Evolutionary conservation across 2,888 invertebrate genomes (phyloP).

Genomic region (Habrosyne pyritoides): DNA sequence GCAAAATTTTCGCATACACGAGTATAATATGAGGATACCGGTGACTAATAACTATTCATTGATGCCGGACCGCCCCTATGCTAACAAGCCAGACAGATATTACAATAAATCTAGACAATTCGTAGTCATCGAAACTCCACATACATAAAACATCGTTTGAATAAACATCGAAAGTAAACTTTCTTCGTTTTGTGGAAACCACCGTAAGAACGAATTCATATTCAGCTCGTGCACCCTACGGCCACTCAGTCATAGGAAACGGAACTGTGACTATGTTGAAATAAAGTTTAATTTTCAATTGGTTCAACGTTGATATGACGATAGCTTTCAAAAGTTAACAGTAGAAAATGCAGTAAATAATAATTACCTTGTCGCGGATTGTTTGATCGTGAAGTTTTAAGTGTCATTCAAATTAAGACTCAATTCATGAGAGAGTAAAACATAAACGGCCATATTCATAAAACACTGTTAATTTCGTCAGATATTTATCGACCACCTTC

Average conservation of each 20-base stretch:
- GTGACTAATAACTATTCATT: too few species aligned
- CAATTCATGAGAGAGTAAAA: too few species aligned
- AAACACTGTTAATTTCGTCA: too few species aligned
- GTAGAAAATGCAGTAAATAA: background rate
- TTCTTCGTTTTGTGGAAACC: conserved; percentile 57
- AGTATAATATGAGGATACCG: too few species aligned
- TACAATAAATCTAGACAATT: conserved; percentile 2
- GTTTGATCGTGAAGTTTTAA: background rate
- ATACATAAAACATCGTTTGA: conserved; percentile 39
- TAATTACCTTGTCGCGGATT: background rate
- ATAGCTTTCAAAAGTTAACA: conserved; percentile 1
- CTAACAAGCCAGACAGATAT: background rate
- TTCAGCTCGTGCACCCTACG: conserved; percentile 28
- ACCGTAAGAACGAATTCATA: conserved; percentile 34
- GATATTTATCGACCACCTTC: too few species aligned
- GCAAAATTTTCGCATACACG: too few species aligned
- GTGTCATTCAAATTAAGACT: too few species aligned
- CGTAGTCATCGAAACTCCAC: conserved; percentile 7
- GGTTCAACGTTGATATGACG: background rate
- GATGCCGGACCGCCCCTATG: too few species aligned
- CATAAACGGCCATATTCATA: too few species aligned
- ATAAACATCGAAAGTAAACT: conserved; percentile 44
- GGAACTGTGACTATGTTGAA: background rate
- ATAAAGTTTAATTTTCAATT: background rate
- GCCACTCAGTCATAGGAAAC: background rate